Conservation (phyloP, 2,888 invertebrate genomes). For the Mechanitis mazaeus region DNA sequence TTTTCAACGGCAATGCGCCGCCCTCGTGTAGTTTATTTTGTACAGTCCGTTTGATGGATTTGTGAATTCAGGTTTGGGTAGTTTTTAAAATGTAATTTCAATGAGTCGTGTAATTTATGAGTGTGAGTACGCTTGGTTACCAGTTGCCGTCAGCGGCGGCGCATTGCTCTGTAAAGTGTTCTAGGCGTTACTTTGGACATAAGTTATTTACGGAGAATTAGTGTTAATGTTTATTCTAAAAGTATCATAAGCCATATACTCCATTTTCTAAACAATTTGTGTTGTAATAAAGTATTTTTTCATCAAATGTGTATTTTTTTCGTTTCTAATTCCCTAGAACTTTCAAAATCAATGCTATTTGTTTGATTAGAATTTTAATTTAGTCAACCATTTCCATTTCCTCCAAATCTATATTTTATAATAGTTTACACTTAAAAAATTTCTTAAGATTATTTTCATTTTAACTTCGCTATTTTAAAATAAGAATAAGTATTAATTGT, state of each 20-base stretch:
- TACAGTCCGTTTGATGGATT: slow-evolving; percentile 4
- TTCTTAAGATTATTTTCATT: no score
- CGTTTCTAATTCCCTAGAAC: background rate
- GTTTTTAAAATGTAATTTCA: slow-evolving; percentile 5
- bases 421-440: no score
- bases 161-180: slow-evolving; percentile 45
- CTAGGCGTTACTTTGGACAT: slow-evolving; percentile 41
- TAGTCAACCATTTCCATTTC: no score
- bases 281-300: slow-evolving; percentile 57
- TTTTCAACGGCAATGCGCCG: slow-evolving; percentile 18
- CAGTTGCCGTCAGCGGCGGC: slow-evolving; percentile 11
- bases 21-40: slow-evolving; percentile 16
- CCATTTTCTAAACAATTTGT: slow-evolving; percentile 47
- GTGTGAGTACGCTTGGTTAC: slow-evolving; percentile 15
- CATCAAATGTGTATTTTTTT: slow-evolving; percentile 31
- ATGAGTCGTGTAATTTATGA: slow-evolving; percentile 10
- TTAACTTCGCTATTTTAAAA: no score
- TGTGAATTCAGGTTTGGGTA: slow-evolving; percentile 1
- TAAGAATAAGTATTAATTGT: no score
- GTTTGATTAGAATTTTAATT: no score
- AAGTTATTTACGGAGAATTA: slow-evolving; percentile 42
- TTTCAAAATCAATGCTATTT: no score
- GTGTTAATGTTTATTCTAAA: slow-evolving; percentile 26
- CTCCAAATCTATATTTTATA: no score
- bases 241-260: slow-evolving; percentile 45